Percentiles rank a stretch among this genome's conserved stretches.
These are phyloP conservation scores for Steatocranus sp. DNA, from an alignment of 2,797 vertebrate genomes.

Conservation along the genomic window DNA sequence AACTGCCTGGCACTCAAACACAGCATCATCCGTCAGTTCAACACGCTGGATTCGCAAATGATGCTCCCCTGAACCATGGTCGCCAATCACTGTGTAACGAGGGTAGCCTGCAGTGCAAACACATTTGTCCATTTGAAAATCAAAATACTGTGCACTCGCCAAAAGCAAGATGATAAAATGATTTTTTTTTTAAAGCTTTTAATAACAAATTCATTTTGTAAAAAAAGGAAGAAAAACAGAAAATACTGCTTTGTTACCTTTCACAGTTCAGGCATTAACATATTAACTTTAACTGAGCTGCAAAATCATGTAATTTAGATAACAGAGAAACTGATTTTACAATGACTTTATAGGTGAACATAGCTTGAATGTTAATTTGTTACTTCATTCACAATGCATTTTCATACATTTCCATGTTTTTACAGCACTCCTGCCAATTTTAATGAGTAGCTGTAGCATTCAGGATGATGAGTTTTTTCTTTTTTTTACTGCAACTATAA, in stretches of 20 bases:
- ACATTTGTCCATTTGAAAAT: conserved; percentile 21
- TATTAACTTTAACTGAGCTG: neutral
- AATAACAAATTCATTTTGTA: neutral
- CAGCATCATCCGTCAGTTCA: conserved; percentile 91
- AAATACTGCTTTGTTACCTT: neutral
- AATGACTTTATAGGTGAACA: neutral
- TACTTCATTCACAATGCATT: conserved; percentile 14
- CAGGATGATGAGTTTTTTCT: conserved; percentile 30
- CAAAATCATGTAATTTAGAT: neutral
- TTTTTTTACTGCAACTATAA: conserved; percentile 54
- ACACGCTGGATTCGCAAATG: conserved; percentile 91
- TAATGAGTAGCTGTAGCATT: conserved; percentile 40
- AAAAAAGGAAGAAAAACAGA: neutral
- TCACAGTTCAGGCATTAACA: neutral
- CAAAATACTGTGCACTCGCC: neutral
- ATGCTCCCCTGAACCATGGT: conserved; percentile 91
- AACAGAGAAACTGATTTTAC: neutral
- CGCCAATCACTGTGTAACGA: conserved; percentile 93
- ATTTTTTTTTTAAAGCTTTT: neutral
- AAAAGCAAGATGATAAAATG: neutral
- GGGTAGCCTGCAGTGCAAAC: conserved; percentile 85
- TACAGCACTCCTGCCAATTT: conserved; percentile 22
- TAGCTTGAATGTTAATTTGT: neutral
- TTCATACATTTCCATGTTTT: conserved; percentile 12
- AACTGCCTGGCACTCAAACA: conserved; percentile 98